Base-by-base conservation (phyloP, 1,140 invertebrate species). In the Pteromalus puparum region DNA sequence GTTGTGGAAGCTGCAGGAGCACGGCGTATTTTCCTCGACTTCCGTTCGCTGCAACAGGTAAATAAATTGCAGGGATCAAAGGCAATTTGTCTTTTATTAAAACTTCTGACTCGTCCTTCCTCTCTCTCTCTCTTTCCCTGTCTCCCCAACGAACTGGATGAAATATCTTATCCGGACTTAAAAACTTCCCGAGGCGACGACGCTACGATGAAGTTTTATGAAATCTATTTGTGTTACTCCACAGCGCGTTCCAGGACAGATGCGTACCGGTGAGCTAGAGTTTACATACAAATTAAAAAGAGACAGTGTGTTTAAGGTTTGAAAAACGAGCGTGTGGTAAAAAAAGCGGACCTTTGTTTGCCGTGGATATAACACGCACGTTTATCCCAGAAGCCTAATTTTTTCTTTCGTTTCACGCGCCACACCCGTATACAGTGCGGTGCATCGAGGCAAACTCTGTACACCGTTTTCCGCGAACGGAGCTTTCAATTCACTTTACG, bases 41-140 rank as follows among this genome's bases (percentile, higher is more conserved):
- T 61, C 18, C 21, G 53, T 21, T 74, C 28, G 18, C 34, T 18
- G 79, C 79, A 81, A 81, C 67, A 81, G 79, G 79, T 72, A 80
- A 80, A 80, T 80, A 68, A 80, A 24, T 68, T 28, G n/a, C 77
- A 13, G 15, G 42, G 67, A 81, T 81, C 79, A 72, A 48, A 46
- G 67, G 65, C 67, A 48, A 80, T 65, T 46, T 30, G 42, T 72
- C 67, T 72, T 72, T 81, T 81, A 81, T 81, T 81, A 81, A 81
- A 81, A 46, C 38, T 81, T 81, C 70, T 18, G 15, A 46, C 34
- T 61, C 34, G 21, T 3, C 38, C 34, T n/a, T 42, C 30, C 21
- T 42, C 30, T 15, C 28, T 34, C 28, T 30, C 68, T 72, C 26
- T 30, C 68, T 30, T 42, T n/a, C n/a, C n/a, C n/a, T n/a, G n/a